A percentile compares a stretch with the other conserved stretches of the same genome.
Evolutionary conservation across 2,888 invertebrate genomes (phyloP).

Genomic region (Caenorhabditis sp.): DNA sequence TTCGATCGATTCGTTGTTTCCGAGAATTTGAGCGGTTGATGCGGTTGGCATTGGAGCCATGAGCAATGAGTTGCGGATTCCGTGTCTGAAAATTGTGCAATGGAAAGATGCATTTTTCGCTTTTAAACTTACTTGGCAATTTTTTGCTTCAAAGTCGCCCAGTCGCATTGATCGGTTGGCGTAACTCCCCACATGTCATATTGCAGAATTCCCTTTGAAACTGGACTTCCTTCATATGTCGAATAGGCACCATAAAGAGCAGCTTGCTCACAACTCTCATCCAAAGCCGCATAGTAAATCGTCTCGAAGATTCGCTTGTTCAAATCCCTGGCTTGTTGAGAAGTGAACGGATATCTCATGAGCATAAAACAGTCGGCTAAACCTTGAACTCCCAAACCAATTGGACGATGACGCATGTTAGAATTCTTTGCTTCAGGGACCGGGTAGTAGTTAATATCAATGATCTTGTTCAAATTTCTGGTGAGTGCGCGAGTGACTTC

Average conservation of each 20-base stretch:
- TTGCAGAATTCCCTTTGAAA: conserved; percentile 92
- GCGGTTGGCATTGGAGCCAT: conserved; percentile 98
- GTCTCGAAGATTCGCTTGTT: conserved; percentile 98
- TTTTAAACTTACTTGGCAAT: conserved; percentile 78
- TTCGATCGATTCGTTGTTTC: conserved; percentile 97
- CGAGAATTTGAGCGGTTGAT: conserved; percentile 97
- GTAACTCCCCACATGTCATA: conserved; percentile 96
- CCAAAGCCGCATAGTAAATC: conserved; percentile 93
- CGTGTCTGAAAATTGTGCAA: conserved; percentile 75
- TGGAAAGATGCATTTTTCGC: background rate
- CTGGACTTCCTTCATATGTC: conserved; percentile 89
- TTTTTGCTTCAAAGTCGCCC: conserved; percentile 83
- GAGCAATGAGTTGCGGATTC: conserved; percentile 89
- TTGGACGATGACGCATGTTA: conserved; percentile 81
- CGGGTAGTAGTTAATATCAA: conserved; percentile 95
- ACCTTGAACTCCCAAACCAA: conserved; percentile 92
- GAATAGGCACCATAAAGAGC: conserved; percentile 81
- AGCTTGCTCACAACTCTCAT: conserved; percentile 93
- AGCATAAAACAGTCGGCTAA: conserved; percentile 94
- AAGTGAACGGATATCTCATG: conserved; percentile 91
- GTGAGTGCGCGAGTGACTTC: conserved; percentile 80
- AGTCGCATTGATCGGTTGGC: conserved; percentile 79
- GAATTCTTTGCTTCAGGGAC: conserved; percentile 82
- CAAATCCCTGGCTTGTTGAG: conserved; percentile 82
- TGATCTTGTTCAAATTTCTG: conserved; percentile 91